These are phyloP conservation scores for Lissocephala sabroskyi DNA, from an alignment of 2,888 invertebrate species.

Conservation along the genomic window DNA sequence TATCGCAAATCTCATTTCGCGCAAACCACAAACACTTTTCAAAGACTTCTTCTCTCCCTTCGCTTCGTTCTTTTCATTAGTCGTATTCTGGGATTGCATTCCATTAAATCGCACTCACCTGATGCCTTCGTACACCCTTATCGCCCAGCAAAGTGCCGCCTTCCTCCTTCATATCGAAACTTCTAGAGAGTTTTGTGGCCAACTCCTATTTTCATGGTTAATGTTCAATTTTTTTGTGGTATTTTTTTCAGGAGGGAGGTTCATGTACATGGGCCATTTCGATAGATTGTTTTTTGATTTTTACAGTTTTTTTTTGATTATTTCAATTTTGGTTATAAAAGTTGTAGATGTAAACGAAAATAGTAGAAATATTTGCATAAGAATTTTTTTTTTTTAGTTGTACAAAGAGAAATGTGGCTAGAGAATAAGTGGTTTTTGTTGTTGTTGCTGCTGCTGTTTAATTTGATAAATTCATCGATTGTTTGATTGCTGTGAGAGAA, in stretches of 20 bases:
- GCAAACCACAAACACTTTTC: conserved; percentile 6
- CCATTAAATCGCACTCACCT: conserved; percentile 68
- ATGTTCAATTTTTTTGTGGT: conserved; percentile 50
- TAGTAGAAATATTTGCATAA: conserved; percentile 63
- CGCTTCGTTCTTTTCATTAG: conserved; percentile 13
- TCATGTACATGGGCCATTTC: too few relatives aligned
- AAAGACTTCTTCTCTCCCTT: too few relatives aligned
- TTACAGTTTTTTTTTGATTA: conserved; percentile 24
- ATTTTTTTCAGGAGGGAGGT: conserved; percentile 16
- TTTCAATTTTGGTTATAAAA: conserved; percentile 25
- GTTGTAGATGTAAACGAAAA: conserved; percentile 54
- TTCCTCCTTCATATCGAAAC: conserved; percentile 92
- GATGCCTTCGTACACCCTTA: conserved; percentile 80
- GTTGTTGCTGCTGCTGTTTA: too few relatives aligned
- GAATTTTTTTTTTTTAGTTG: conserved; percentile 43
- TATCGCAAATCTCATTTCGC: too few relatives aligned
- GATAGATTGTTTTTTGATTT: conserved; percentile 37
- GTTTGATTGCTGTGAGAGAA: conserved; percentile 15
- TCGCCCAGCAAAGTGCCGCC: conserved; percentile 81
- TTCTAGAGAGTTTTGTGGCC: conserved; percentile 88
- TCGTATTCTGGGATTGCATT: conserved; percentile 21
- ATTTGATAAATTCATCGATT: too few relatives aligned
- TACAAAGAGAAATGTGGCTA: conserved; percentile 28
- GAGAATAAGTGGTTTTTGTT: conserved; percentile 9
- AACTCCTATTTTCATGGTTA: conserved; percentile 79